Evolutionary conservation across 2,113 vertebrate species (phyloP).

Genomic region (Equus quagga): DNA sequence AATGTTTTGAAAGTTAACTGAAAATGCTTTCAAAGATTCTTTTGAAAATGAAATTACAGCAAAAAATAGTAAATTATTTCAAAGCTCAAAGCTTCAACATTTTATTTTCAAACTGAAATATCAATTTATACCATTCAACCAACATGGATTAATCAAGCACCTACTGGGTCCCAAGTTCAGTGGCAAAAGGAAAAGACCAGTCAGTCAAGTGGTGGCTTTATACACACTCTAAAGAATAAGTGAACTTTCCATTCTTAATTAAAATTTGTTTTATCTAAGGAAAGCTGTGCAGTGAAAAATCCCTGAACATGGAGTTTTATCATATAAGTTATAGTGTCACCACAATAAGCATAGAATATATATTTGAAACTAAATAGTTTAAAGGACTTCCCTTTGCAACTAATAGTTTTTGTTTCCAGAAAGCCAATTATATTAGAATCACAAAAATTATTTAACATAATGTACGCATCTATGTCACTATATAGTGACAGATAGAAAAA

Average conservation of each 20-base stretch:
- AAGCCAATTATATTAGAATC: constrained; percentile 29
- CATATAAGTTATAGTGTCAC: neutral
- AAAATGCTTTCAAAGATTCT: constrained; percentile 47
- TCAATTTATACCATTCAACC: constrained; percentile 37
- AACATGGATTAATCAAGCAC: constrained; percentile 62
- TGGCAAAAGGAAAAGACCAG: constrained; percentile 57
- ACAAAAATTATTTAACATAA: constrained; percentile 1
- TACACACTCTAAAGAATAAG: constrained; percentile 34
- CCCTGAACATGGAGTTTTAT: constrained; percentile 36
- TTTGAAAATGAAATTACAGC: constrained; percentile 62
- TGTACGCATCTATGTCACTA: neutral
- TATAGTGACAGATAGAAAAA: neutral
- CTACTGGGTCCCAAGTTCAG: constrained; percentile 45
- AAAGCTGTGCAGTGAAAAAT: constrained; percentile 46
- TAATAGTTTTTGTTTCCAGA: neutral
- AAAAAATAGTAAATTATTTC: constrained; percentile 66
- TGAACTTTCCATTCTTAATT: constrained; percentile 57
- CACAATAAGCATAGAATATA: constrained; percentile 1
- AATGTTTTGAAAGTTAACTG: constrained; percentile 1
- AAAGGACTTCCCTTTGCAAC: constrained; percentile 23
- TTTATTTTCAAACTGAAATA: constrained; percentile 73
- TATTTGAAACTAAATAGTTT: neutral
- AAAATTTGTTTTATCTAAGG: constrained; percentile 18
- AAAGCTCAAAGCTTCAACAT: constrained; percentile 58
- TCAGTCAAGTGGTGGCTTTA: constrained; percentile 35